These are phyloP conservation scores for Dysdera silvatica DNA, from an alignment of 1,140 invertebrate genomes.

Conservation along the genomic window DNA sequence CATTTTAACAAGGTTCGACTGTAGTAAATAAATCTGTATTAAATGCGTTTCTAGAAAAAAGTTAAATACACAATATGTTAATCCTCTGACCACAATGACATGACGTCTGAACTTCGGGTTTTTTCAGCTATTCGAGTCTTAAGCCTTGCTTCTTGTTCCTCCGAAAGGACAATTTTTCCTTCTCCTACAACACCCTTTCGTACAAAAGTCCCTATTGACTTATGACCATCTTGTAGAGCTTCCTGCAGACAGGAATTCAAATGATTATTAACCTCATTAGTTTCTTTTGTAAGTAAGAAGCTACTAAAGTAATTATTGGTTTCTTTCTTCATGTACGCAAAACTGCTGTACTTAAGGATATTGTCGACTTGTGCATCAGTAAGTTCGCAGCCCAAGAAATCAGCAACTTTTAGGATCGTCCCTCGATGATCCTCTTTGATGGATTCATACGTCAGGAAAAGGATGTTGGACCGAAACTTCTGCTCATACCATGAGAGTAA, in stretches of 20 bases:
- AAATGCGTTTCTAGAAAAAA: no score
- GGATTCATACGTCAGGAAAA: neutral
- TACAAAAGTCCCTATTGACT: neutral
- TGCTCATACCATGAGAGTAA: neutral
- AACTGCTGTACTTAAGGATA: neutral
- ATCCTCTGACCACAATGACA: neutral
- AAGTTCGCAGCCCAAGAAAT: neutral
- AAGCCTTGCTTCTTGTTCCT: slow-evolving; percentile 5
- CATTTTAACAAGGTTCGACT: no score
- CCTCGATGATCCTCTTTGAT: neutral
- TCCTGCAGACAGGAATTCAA: no score
- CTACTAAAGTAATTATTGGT: no score
- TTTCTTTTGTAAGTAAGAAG: no score
- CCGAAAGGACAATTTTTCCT: slow-evolving; percentile 1
- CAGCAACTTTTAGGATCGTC: neutral
- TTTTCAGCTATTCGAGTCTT: slow-evolving; percentile 7
- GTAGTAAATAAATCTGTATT: no score
- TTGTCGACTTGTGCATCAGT: neutral
- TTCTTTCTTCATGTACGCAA: neutral
- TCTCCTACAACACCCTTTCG: slow-evolving; percentile 15
- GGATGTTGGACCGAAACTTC: no score
- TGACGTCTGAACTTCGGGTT: neutral
- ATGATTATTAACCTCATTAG: no score
- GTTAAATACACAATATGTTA: no score
- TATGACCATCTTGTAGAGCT: neutral